Evolutionary conservation across 2,113 vertebrate species (phyloP), one percentile per base, ranked within the genome.

Genomic region (Empidonax alnorum): DNA sequence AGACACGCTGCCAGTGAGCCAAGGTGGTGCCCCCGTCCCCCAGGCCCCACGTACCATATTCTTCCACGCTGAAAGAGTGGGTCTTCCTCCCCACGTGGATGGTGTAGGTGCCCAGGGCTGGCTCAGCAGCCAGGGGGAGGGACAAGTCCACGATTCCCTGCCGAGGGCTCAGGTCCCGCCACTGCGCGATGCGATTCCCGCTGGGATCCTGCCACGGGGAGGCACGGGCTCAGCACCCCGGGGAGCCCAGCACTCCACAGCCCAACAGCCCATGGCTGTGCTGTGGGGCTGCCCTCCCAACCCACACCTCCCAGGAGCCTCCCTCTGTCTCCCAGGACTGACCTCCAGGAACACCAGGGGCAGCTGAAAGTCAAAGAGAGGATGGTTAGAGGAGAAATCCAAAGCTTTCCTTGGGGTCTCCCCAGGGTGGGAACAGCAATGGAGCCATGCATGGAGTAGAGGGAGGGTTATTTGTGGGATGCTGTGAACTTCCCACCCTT

Each of bases 181-280:
- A 97, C 93, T 95, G 81, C 0, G 56, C 90, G 0, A 97, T 93
- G 66, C 35, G 74, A 33, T 97, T 96, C 62, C 53, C 8, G 0
- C 14, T 72, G 84, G 96, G 90, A 55, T 97, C 96, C 95, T 96
- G 25, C 6, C 25, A 15, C 1, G 0, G 27, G 31, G 31, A 67
- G 31, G 39, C 0, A 0, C 0, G 2, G 10, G 4, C 0, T 94
- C 78, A 82, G 73, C 6, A 2, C 37, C n/a, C 1, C 0, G 31
- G 31, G 23, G 8, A 59, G 16, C 15, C 37, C 28, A 3, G 31
- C 50, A 16, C 50, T 9, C 14, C 49, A 15, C 49, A 15, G 49
- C 9, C 65, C 31, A 5, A 9, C 24, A 44, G 37, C 58, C 77
- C 37, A 6, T 3, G 47, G 42, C 46, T 25, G 27, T 2, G 0